Conservation (phyloP, 2,113 vertebrate species). For the Ptilorrhoa leucosticta region DNA sequence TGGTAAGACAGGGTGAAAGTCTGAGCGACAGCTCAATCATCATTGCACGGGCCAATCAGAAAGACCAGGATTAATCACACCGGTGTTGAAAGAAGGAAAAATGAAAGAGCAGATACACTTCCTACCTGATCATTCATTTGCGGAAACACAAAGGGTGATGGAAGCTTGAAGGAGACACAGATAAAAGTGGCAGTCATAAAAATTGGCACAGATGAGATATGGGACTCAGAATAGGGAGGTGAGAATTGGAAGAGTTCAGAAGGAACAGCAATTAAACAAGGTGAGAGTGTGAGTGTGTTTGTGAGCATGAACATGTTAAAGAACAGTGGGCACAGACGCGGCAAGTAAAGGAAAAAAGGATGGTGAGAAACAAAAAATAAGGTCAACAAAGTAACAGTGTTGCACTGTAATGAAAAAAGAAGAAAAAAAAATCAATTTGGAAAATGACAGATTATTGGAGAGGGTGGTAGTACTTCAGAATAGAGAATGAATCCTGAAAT, state of each 20-base stretch:
- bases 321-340: neutral
- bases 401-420: neutral
- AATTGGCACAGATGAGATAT: neutral
- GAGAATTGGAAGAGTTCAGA: neutral
- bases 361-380: neutral
- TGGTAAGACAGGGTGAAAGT: neutral
- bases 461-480: neutral
- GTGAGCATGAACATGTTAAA: neutral
- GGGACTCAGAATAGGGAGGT: neutral
- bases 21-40: neutral
- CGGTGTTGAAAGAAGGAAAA: slow-evolving; percentile 13
- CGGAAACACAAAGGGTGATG: neutral
- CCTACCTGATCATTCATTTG: slow-evolving; percentile 8
- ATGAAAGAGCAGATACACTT: neutral
- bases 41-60: neutral
- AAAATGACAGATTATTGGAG: neutral
- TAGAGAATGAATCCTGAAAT: neutral
- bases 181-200: slow-evolving; percentile 13
- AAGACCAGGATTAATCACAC: slow-evolving; percentile 8
- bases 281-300: neutral
- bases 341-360: neutral
- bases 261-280: neutral
- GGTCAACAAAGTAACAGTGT: neutral
- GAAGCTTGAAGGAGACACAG: neutral
- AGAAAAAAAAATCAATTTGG: neutral